Evolutionary conservation across 1,140 invertebrate genomes (phyloP).

Genomic region (Yoshiicerus persimilis): DNA sequence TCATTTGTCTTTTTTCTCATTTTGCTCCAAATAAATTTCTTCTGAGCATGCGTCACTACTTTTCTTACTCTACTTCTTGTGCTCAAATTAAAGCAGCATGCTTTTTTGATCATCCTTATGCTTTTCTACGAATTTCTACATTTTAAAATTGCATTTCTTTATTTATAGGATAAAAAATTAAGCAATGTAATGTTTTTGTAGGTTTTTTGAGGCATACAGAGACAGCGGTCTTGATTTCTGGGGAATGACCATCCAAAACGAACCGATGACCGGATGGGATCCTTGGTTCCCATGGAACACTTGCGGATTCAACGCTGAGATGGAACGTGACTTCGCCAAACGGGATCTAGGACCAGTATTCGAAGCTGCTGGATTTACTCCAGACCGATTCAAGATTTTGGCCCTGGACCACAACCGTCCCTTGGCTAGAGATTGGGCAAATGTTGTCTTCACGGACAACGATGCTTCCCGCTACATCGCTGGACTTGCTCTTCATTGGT

Average conservation of each 20-base stretch:
- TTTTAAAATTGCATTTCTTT: no score
- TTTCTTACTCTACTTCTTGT: no score
- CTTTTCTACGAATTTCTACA: no score
- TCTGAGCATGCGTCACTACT: no score
- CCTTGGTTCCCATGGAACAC: slow-evolving; percentile 55
- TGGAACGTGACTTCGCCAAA: slow-evolving; percentile 62
- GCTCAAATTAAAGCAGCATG: no score
- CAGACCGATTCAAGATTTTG: slow-evolving; percentile 64
- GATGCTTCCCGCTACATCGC: slow-evolving; percentile 66
- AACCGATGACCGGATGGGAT: slow-evolving; percentile 51
- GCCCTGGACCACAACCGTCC: slow-evolving; percentile 73
- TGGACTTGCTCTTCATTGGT: slow-evolving; percentile 82
- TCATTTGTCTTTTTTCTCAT: no score
- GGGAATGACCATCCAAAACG: slow-evolving; percentile 62
- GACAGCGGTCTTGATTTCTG: slow-evolving; percentile 60
- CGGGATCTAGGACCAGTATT: slow-evolving; percentile 65
- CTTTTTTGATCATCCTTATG: no score
- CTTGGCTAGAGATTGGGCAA: slow-evolving; percentile 64
- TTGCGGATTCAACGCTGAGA: slow-evolving; percentile 52
- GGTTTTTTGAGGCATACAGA: slow-evolving; percentile 55
- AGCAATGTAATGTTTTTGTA: neutral
- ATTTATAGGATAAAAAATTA: no score
- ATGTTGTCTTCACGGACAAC: slow-evolving; percentile 59
- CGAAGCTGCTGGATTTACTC: slow-evolving; percentile 56
- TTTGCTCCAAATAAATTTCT: no score